A percentile compares a stretch with the other conserved stretches of the same genome.
phyloP scores from a whole-genome alignment of 2,888 invertebrate species.

The Stenichneumon culpator region DNA sequence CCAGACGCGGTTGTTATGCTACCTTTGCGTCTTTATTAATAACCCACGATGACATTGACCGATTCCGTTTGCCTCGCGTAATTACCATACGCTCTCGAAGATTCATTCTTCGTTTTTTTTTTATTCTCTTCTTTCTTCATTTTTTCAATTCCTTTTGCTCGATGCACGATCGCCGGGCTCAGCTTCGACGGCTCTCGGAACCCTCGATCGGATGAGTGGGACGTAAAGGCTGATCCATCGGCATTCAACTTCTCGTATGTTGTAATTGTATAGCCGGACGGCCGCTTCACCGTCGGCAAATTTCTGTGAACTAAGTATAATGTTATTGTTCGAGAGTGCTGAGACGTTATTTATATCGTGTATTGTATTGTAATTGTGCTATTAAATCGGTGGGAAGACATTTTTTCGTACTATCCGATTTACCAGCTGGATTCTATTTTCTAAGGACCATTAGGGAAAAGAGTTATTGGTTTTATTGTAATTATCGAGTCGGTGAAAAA shows the following conservation, averaged over 20 bases:
- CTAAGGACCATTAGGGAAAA: too few relatives aligned
- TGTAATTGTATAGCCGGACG: conserved; percentile 14
- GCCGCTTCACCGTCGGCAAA: background rate
- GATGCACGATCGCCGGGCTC: conserved; percentile 10
- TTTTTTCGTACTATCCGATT: background rate
- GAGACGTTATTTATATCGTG: background rate
- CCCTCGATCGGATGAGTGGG: conserved; percentile 18
- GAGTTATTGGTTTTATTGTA: too few relatives aligned
- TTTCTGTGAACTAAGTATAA: background rate
- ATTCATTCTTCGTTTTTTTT: conserved; percentile 20
- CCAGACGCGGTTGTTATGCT: conserved; percentile 47
- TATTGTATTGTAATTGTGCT: background rate
- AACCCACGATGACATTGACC: conserved; percentile 82
- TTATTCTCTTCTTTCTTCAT: conserved; percentile 6
- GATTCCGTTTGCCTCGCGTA: conserved; percentile 77
- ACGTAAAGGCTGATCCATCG: conserved; percentile 11
- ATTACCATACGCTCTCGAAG: conserved; percentile 77
- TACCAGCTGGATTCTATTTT: background rate
- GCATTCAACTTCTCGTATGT: conserved; percentile 12
- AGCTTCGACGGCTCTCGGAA: background rate
- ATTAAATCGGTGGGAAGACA: background rate
- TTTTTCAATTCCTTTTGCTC: background rate
- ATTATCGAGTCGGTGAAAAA: too few relatives aligned
- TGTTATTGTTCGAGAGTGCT: background rate
- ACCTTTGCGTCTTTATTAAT: conserved; percentile 83